A percentile compares a stretch with the other conserved stretches of the same genome.
Conservation (phyloP, 1,140 invertebrate species). For the Plodia interpunctella region DNA sequence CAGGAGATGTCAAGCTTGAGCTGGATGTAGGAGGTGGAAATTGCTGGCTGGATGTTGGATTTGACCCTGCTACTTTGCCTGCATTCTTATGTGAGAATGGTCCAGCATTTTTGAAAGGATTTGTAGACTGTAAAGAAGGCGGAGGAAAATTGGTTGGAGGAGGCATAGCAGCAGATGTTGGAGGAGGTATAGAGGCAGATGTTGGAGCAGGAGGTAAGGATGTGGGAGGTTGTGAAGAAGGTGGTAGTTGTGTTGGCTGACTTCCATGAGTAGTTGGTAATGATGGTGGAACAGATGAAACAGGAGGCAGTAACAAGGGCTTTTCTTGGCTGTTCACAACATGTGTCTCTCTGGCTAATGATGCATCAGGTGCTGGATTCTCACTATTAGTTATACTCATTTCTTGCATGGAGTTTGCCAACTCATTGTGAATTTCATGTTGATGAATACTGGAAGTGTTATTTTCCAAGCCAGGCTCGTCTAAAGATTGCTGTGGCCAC, state of each 20-base stretch:
- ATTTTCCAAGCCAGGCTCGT: slow-evolving; percentile 30
- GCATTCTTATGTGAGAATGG: slow-evolving; percentile 59
- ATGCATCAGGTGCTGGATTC: slow-evolving; percentile 17
- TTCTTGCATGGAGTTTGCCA: slow-evolving; percentile 48
- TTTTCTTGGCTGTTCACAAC: slow-evolving; percentile 19
- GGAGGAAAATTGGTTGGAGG: slow-evolving; percentile 39
- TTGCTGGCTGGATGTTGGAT: slow-evolving; percentile 27
- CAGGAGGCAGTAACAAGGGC: slow-evolving; percentile 19
- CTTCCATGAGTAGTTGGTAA: slow-evolving; percentile 15
- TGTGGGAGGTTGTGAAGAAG: slow-evolving; percentile 12
- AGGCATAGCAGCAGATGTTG: slow-evolving; percentile 20
- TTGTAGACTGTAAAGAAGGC: slow-evolving; percentile 38
- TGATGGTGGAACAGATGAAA: slow-evolving; percentile 19
- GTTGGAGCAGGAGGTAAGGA: slow-evolving; percentile 17
- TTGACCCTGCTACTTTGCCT: slow-evolving; percentile 29
- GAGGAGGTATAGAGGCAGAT: slow-evolving; percentile 12
- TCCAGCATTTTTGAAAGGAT: slow-evolving; percentile 63
- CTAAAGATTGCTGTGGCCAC: slow-evolving; percentile 43
- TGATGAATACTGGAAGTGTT: slow-evolving; percentile 31
- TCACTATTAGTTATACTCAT: slow-evolving; percentile 56
- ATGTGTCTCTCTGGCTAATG: slow-evolving; percentile 12
- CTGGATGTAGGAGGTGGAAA: slow-evolving; percentile 37
- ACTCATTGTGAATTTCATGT: slow-evolving; percentile 42
- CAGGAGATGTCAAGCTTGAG: slow-evolving; percentile 40
- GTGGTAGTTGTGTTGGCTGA: slow-evolving; percentile 6